Conservation (phyloP, 2,888 invertebrate genomes). For the Copidosoma aretas region DNA sequence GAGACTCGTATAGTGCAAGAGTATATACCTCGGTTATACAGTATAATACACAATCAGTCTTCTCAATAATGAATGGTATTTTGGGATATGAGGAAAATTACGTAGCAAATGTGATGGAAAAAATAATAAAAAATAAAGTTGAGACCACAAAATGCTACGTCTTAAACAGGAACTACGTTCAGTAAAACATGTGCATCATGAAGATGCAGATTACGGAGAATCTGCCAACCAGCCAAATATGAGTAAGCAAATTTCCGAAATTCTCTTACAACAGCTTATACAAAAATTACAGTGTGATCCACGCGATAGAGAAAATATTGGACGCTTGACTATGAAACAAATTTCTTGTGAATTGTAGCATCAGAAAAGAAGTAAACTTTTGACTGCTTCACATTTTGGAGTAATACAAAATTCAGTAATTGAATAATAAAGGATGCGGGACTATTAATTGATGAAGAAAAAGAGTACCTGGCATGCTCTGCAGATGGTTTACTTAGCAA, state of each 20-base stretch:
- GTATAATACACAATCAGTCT: constrained; percentile 7
- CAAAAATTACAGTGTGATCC: constrained; percentile 33
- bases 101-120: constrained; percentile 1
- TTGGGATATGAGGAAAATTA: neutral
- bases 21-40: constrained; percentile 31
- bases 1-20: constrained; percentile 16
- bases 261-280: constrained; percentile 22
- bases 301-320: constrained; percentile 31
- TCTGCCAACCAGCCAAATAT: constrained; percentile 9
- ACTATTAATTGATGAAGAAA: too few relatives aligned
- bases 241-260: neutral
- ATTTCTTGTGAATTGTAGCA: constrained; percentile 31
- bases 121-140: neutral
- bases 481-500: too few relatives aligned
- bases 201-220: constrained; percentile 9
- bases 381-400: constrained; percentile 44
- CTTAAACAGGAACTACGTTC: neutral
- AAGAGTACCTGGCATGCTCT: too few relatives aligned
- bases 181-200: neutral
- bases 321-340: constrained; percentile 37
- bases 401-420: too few relatives aligned
- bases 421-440: too few relatives aligned
- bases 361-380: constrained; percentile 29
- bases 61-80: neutral
- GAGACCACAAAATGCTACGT: neutral